Evolutionary conservation across 1,140 invertebrate genomes (phyloP).

Genomic region (Oryzaephilus surinamensis): DNA sequence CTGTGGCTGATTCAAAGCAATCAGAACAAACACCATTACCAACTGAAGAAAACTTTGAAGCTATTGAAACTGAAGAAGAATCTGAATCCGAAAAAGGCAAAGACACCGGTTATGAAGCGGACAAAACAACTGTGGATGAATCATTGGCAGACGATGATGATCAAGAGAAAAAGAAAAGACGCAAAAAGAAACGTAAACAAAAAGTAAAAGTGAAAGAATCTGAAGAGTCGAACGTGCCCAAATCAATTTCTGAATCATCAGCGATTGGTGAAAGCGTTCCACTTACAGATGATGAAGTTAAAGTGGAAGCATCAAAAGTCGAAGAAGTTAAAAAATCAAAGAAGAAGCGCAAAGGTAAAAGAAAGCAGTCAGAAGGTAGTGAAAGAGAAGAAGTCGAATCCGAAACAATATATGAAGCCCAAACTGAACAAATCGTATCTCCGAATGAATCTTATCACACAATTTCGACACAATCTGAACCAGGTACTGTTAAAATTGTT

Average conservation of each 20-base stretch:
- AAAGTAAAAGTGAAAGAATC: slow-evolving; percentile 37
- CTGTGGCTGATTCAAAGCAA: slow-evolving; percentile 38
- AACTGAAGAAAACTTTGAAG: slow-evolving; percentile 39
- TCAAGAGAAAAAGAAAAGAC: slow-evolving; percentile 33
- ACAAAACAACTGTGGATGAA: slow-evolving; percentile 48
- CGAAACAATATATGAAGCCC: slow-evolving; percentile 28
- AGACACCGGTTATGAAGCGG: slow-evolving; percentile 46
- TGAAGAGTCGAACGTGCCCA: slow-evolving; percentile 36
- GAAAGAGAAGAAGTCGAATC: slow-evolving; percentile 20
- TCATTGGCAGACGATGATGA: slow-evolving; percentile 34
- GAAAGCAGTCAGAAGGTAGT: no score
- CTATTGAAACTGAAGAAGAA: slow-evolving; percentile 37
- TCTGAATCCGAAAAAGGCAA: slow-evolving; percentile 26
- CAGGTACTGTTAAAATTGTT: slow-evolving; percentile 49
- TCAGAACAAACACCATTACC: slow-evolving; percentile 42
- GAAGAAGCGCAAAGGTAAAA: slow-evolving; percentile 20
- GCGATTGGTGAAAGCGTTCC: slow-evolving; percentile 30
- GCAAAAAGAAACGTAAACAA: slow-evolving; percentile 45
- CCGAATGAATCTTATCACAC: slow-evolving; percentile 44
- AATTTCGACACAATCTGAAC: slow-evolving; percentile 44
- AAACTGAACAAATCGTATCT: slow-evolving; percentile 28
- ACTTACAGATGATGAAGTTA: no score
- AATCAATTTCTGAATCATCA: slow-evolving; percentile 35
- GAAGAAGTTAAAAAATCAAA: slow-evolving; percentile 34
- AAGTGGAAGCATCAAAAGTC: slow-evolving; percentile 31